Percentiles rank a stretch among this genome's conserved stretches.
Evolutionary conservation across 2,797 vertebrate species (phyloP).

Genomic region (Chanos chanos): DNA sequence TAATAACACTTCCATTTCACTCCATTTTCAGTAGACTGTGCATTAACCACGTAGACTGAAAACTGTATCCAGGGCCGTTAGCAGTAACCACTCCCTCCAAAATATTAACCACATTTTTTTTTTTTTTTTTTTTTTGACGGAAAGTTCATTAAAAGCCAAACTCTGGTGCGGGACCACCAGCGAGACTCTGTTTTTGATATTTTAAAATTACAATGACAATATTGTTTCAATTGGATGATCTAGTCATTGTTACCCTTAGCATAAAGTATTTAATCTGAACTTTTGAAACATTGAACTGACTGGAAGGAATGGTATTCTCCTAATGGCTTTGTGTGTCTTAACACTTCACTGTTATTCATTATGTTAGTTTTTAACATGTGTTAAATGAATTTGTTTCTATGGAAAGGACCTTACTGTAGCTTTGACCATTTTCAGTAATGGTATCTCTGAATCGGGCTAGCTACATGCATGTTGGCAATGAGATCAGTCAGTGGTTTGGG

Average conservation of each 20-base stretch:
- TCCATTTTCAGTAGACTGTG: slow-evolving; percentile 55
- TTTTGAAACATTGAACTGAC: neutral
- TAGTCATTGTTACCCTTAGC: neutral
- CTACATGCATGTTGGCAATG: neutral
- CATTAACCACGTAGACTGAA: slow-evolving; percentile 42
- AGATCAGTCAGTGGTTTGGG: neutral
- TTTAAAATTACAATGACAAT: neutral
- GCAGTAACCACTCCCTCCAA: slow-evolving; percentile 50
- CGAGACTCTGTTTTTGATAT: neutral
- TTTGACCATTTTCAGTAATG: slow-evolving; percentile 22
- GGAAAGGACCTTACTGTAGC: slow-evolving; percentile 18
- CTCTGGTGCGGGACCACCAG: too few relatives aligned
- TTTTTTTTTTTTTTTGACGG: too few relatives aligned
- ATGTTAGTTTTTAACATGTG: slow-evolving; percentile 10
- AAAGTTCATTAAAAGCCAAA: too few relatives aligned
- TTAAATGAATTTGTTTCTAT: slow-evolving; percentile 25
- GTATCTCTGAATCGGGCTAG: too few relatives aligned
- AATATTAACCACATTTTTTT: too few relatives aligned
- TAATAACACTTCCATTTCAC: slow-evolving; percentile 64
- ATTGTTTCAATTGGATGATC: too few relatives aligned
- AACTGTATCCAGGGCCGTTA: slow-evolving; percentile 50
- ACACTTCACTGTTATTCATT: slow-evolving; percentile 38
- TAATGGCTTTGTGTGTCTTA: slow-evolving; percentile 56
- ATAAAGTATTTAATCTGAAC: too few relatives aligned
- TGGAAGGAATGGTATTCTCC: slow-evolving; percentile 50